Conservation (phyloP, 2,888 invertebrate species). For the Drosophila barbarae region DNA sequence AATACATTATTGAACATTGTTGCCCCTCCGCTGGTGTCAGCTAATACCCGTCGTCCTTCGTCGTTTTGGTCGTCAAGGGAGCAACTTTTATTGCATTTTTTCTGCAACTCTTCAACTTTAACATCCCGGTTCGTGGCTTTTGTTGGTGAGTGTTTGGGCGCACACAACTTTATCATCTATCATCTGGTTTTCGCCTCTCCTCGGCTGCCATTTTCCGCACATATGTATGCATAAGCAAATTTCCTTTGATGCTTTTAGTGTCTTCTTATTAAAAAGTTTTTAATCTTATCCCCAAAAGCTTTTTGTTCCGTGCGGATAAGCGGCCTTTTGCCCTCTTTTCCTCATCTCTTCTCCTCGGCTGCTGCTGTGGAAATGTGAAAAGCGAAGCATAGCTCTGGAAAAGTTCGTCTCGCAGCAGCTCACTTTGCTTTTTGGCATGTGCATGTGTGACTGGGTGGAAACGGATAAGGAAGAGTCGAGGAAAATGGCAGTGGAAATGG, state of each 20-base stretch:
- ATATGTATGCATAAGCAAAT: slow-evolving; percentile 49
- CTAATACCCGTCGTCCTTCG: slow-evolving; percentile 36
- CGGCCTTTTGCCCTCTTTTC: slow-evolving; percentile 24
- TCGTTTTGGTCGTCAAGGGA: slow-evolving; percentile 5
- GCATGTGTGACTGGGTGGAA: slow-evolving; percentile 24
- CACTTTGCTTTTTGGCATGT: slow-evolving; percentile 34
- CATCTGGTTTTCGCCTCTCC: slow-evolving; percentile 12
- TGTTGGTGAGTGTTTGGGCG: slow-evolving; percentile 30
- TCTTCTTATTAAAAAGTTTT: slow-evolving; percentile 71
- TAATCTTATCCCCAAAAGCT: slow-evolving; percentile 59
- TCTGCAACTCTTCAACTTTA: slow-evolving; percentile 47
- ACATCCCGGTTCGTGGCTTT: slow-evolving; percentile 22
- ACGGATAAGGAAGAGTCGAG: neutral
- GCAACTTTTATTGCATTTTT: slow-evolving; percentile 66
- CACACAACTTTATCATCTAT: slow-evolving; percentile 46
- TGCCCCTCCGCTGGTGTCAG: slow-evolving; percentile 51
- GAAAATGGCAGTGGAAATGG: slow-evolving; percentile 3
- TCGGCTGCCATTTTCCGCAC: slow-evolving; percentile 38
- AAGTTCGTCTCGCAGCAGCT: slow-evolving; percentile 51
- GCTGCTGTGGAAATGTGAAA: slow-evolving; percentile 50
- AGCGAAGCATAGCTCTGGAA: slow-evolving; percentile 54
- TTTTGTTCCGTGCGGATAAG: slow-evolving; percentile 58
- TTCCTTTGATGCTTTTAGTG: slow-evolving; percentile 74
- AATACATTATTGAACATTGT: slow-evolving; percentile 74
- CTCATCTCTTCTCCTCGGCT: slow-evolving; percentile 3